These are phyloP conservation scores for Watsonalla cultraria DNA, from an alignment of 2,888 invertebrate genomes.

Conservation along the genomic window DNA sequence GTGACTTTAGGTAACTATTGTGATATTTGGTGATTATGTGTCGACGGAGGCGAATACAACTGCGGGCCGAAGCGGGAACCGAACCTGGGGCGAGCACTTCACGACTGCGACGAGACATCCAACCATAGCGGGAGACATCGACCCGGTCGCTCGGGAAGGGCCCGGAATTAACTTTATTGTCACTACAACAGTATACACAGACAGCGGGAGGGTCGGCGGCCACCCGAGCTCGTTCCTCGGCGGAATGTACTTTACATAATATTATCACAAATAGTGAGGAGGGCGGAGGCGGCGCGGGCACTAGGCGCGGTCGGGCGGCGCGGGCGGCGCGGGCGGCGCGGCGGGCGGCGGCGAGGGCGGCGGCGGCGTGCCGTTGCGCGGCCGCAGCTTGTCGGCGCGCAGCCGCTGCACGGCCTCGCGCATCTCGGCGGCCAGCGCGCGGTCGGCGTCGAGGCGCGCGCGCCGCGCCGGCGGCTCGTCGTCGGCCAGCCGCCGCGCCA, in stretches of 20 bases:
- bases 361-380: constrained; percentile 58
- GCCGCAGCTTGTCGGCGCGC: constrained; percentile 68
- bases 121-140: constrained; percentile 2
- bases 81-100: constrained; percentile 29
- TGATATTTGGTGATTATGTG: constrained; percentile 71
- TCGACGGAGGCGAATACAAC: constrained; percentile 28
- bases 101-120: constrained; percentile 10
- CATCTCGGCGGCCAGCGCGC: constrained; percentile 69
- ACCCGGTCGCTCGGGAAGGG: constrained; percentile 19
- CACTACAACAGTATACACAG: constrained; percentile 64
- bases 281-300: constrained; percentile 29
- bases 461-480: constrained; percentile 85
- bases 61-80: constrained; percentile 31
- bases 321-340: constrained; percentile 18
- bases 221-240: constrained; percentile 20
- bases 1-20: constrained; percentile 76
- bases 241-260: constrained; percentile 72
- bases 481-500: constrained; percentile 48
- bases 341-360: constrained; percentile 46
- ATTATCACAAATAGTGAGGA: constrained; percentile 70
- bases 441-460: constrained; percentile 81
- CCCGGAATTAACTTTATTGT: constrained; percentile 59
- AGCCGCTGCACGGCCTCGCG: constrained; percentile 71
- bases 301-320: constrained; percentile 28
- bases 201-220: constrained; percentile 23